Conservation (phyloP, 2,797 vertebrate genomes). For the Anabacerthia variegaticeps region DNA sequence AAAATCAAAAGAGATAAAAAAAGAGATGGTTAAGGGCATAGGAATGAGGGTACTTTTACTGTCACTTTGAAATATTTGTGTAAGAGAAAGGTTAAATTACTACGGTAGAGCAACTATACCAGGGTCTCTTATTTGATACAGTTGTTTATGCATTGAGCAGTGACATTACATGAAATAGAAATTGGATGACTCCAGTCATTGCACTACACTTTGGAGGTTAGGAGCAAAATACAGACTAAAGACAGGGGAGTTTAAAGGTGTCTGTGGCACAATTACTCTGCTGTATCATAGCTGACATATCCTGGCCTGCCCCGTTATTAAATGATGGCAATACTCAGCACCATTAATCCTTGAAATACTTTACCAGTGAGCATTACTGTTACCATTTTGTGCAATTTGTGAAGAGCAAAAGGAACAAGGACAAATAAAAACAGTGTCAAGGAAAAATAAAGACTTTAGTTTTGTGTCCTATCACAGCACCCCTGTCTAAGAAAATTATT, state of each 20-base stretch:
- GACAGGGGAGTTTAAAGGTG: background rate
- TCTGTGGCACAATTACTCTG: background rate
- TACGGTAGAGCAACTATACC: background rate
- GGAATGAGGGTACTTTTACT: background rate
- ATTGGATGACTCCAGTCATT: background rate
- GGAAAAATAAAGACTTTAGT: background rate
- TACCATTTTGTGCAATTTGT: background rate
- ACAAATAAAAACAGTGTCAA: background rate
- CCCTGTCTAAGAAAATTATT: background rate
- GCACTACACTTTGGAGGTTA: background rate
- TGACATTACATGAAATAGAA: background rate
- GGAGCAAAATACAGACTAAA: background rate
- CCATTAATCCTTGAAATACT: background rate
- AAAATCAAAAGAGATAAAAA: background rate
- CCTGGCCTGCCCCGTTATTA: background rate
- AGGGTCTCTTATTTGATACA: background rate
- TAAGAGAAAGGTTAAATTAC: background rate
- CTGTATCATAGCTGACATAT: background rate
- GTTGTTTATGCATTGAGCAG: background rate
- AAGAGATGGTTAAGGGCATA: background rate
- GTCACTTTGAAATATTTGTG: background rate
- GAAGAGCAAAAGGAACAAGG: slow-evolving; percentile 21
- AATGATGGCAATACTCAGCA: background rate
- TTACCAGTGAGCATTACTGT: background rate
- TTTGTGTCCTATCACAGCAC: background rate